Evolutionary conservation across 2,888 invertebrate species (phyloP).

Genomic region (Limnephilus rhombicus): DNA sequence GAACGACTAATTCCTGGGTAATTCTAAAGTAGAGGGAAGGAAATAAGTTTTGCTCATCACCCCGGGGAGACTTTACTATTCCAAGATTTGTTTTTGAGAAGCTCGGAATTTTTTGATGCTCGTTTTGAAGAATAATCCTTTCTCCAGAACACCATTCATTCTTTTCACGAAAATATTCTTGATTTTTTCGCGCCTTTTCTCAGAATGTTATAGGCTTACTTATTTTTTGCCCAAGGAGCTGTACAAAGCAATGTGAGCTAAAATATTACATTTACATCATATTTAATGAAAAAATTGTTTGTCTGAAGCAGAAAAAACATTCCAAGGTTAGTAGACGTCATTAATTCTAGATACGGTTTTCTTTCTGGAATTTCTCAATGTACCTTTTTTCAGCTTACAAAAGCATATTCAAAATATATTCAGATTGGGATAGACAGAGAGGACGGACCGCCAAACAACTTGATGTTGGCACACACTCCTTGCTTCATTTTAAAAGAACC

Average conservation of each 20-base stretch:
- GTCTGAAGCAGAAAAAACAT: not conserved
- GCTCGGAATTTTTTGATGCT: not conserved
- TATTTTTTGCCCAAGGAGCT: not conserved
- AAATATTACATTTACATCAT: not conserved
- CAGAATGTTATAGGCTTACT: not conserved
- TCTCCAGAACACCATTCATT: not conserved
- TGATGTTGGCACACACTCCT: too few species aligned
- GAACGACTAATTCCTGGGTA: conserved; percentile 35
- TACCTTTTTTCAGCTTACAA: too few species aligned
- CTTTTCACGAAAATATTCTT: not conserved
- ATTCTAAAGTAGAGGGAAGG: not conserved
- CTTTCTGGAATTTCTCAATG: too few species aligned
- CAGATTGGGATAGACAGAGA: too few species aligned
- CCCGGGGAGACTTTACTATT: not conserved
- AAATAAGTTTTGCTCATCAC: conserved; percentile 17
- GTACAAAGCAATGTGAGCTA: not conserved
- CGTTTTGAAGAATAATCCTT: not conserved
- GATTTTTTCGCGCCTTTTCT: not conserved
- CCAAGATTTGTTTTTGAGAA: not conserved
- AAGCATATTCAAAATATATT: too few species aligned
- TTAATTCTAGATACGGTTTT: too few species aligned
- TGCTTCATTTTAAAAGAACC: too few species aligned
- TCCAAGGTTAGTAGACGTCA: too few species aligned
- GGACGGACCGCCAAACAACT: too few species aligned
- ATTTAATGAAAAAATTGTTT: not conserved